Percentiles rank a stretch among this genome's conserved stretches.
Evolutionary conservation across 2,113 vertebrate species (phyloP).

Genomic region (Lontra canadensis): DNA sequence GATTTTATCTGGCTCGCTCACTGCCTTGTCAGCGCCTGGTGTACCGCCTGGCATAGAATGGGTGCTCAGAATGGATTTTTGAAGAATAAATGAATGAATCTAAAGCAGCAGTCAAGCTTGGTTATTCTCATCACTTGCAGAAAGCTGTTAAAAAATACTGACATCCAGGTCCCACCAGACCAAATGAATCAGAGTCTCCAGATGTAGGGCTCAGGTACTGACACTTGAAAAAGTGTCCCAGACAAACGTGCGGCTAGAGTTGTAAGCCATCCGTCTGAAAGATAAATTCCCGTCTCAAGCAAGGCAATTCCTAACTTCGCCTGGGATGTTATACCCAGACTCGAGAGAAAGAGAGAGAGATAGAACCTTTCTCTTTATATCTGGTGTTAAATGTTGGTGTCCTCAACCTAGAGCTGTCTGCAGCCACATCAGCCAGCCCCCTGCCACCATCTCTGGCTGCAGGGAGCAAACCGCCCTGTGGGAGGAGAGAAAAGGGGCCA

Average conservation of each 20-base stretch:
- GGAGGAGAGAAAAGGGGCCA: not conserved
- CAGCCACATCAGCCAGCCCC: not conserved
- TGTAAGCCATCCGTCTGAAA: not conserved
- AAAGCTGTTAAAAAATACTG: not conserved
- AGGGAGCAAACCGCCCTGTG: not conserved
- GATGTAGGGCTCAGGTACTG: not conserved
- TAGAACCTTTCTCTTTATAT: not conserved
- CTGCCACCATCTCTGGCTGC: not conserved
- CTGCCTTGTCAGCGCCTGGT: not conserved
- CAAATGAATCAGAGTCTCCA: not conserved
- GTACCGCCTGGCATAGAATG: not conserved
- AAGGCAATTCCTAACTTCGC: not conserved
- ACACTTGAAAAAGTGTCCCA: not conserved
- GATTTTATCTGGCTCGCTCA: not conserved
- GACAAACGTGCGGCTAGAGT: not conserved
- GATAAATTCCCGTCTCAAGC: not conserved
- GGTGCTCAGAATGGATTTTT: not conserved
- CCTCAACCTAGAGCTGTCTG: not conserved
- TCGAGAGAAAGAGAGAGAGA: not conserved
- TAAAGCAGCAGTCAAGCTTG: not conserved
- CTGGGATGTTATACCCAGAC: not conserved
- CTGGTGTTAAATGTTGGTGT: not conserved
- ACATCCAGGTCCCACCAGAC: not conserved
- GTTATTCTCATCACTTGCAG: not conserved
- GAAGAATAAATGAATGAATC: not conserved